Evolutionary conservation across 2,113 vertebrate species (phyloP).

Genomic region (Perca flavescens): DNA sequence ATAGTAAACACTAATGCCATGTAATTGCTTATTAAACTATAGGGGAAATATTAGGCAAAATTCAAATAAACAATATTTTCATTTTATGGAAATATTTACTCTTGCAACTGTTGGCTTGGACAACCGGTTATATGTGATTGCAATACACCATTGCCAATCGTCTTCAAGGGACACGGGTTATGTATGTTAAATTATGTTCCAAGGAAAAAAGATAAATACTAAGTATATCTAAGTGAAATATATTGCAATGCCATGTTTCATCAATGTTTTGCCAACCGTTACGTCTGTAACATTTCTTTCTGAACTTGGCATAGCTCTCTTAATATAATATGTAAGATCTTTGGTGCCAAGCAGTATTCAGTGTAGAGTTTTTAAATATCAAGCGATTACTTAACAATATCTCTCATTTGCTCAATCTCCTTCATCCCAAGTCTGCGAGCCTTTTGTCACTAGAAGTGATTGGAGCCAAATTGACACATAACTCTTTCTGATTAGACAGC

Average conservation of each 20-base stretch:
- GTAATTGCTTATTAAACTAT: neutral
- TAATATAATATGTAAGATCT: slow-evolving; percentile 4
- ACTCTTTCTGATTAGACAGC: slow-evolving; percentile 11
- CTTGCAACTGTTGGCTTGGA: neutral
- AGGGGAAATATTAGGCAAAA: neutral
- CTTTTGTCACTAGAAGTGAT: slow-evolving; percentile 19
- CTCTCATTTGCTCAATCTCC: neutral
- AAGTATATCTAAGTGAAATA: slow-evolving; percentile 9
- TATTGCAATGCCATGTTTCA: slow-evolving; percentile 27
- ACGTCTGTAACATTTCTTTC: neutral
- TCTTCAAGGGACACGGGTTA: neutral
- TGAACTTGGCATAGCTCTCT: neutral
- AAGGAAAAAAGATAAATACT: neutral
- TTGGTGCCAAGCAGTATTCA: neutral
- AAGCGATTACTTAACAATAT: neutral
- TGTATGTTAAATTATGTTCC: neutral
- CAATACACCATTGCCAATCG: neutral
- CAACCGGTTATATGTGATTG: neutral
- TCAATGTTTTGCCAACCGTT: slow-evolving; percentile 21
- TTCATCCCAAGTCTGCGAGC: neutral
- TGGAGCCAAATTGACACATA: slow-evolving; percentile 6
- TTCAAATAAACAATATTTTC: neutral
- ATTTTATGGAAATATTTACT: neutral
- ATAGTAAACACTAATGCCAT: slow-evolving; percentile 2
- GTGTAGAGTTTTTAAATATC: neutral